Base-by-base conservation (phyloP, 2,888 invertebrate genomes). In the Monopis laevigella region DNA sequence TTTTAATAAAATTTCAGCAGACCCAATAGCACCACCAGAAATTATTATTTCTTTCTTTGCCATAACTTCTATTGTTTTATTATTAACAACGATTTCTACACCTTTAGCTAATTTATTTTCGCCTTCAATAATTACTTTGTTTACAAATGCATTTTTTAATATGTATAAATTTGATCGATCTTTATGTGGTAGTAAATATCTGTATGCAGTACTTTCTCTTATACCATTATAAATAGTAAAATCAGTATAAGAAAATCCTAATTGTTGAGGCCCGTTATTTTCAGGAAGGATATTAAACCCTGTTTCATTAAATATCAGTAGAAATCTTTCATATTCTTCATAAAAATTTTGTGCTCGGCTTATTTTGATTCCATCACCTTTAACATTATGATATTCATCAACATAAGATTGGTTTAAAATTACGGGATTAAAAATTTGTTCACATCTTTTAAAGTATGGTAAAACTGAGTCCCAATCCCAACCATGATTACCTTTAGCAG, bases 381-480 rank as follows among this genome's bases (percentile, higher is more conserved):
- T 17, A 14, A 2, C 10, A n/a, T 28, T 17, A 10, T 40, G 40
- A 12, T 29, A 40, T 27, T 29, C 13, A 17, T 40, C 26, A 13
- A 24, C 43, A 17, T 48, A 45, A 0, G 32, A 5, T 2, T 59
- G 54, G 1, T 42, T 28, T 0, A 52, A 46, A 1, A 55, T 46
- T 4, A 38, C 47, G 4, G n/a, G 0, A 39, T 55, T 53, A 14
- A 47, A 43, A 2, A 59, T 43, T 0, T 49, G 42, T 45, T 58
- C 60, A 28, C 51, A 54, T 35, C 52, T 55, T 1, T 47, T 47
- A 19, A 59, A 56, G 21, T 53, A 57, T 1, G 52, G 51, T 3
- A 52, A 38, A 14, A 86, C 75, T 21, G 73, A 75, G 0, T 82
- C 62, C 56, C 82, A 87, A 34, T 81, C 65, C 89, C 89, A 89